Evolutionary conservation across 23 tunicate genomes (phyloP).

Genomic region (Ciona savignyi): DNA sequence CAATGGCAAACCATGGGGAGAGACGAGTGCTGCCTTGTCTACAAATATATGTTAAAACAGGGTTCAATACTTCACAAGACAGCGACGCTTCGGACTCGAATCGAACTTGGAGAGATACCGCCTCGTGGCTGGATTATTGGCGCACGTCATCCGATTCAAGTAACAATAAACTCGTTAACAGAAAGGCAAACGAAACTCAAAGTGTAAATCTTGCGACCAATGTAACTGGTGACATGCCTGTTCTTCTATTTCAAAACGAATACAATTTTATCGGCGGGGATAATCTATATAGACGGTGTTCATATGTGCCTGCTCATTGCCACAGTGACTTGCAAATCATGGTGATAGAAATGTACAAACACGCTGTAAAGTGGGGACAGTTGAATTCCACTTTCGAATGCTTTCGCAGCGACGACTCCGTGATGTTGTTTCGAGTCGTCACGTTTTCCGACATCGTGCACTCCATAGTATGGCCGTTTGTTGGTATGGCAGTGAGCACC

Average conservation of each 20-base stretch:
- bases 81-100: background rate
- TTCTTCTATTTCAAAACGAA: conserved; percentile 65
- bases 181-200: background rate
- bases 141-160: background rate
- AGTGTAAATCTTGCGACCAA: conserved; percentile 1
- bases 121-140: background rate
- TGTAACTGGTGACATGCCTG: background rate
- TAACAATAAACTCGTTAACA: background rate
- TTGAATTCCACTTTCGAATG: conserved; percentile 44
- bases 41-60: conserved; percentile 59
- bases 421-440: conserved; percentile 19
- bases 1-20: conserved; percentile 38
- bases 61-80: background rate
- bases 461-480: conserved; percentile 35
- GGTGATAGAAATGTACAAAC: conserved; percentile 12
- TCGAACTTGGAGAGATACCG: background rate
- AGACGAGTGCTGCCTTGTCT: conserved; percentile 40
- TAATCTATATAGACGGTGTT: conserved; percentile 49
- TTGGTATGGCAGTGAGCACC: conserved; percentile 43
- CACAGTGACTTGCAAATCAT: conserved; percentile 12
- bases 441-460: conserved; percentile 9
- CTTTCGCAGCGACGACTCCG: conserved; percentile 15
- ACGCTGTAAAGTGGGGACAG: conserved; percentile 27
- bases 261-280: conserved; percentile 55
- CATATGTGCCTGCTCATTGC: conserved; percentile 58